Evolutionary conservation across 2,113 vertebrate species (phyloP).

Genomic region (Fregetta grallaria): DNA sequence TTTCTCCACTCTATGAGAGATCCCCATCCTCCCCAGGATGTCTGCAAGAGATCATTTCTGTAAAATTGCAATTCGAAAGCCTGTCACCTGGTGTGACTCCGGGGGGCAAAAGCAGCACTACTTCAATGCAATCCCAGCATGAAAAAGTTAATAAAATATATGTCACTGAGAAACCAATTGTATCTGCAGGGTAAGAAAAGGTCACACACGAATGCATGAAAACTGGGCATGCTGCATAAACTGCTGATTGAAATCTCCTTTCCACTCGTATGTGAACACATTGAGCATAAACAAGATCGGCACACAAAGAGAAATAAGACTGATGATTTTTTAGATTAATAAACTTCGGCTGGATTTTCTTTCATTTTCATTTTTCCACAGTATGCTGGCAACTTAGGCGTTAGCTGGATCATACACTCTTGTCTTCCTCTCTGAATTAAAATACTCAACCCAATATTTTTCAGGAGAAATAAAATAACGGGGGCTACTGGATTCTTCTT

Average conservation of each 20-base stretch:
- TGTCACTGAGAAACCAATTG: constrained; percentile 22
- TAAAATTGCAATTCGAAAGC: neutral
- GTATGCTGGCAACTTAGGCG: neutral
- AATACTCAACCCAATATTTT: neutral
- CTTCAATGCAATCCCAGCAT: neutral
- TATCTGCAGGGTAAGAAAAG: constrained; percentile 1
- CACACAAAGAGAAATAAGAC: neutral
- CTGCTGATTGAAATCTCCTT: constrained; percentile 20
- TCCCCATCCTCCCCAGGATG: neutral
- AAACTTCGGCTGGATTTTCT: neutral
- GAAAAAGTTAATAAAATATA: constrained; percentile 33
- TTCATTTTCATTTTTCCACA: neutral
- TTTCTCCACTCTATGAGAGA: neutral
- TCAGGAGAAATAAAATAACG: neutral
- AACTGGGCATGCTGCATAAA: constrained; percentile 1
- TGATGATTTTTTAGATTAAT: neutral
- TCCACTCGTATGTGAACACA: neutral
- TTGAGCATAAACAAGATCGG: neutral
- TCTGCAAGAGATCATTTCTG: neutral
- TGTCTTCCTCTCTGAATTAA: neutral
- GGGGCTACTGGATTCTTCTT: neutral
- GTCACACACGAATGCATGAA: neutral
- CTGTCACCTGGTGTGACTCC: neutral
- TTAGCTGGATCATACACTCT: neutral
- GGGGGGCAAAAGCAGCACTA: neutral